phyloP scores from a whole-genome alignment of 2,888 invertebrate genomes.

The Stenolophus ochropezus region DNA sequence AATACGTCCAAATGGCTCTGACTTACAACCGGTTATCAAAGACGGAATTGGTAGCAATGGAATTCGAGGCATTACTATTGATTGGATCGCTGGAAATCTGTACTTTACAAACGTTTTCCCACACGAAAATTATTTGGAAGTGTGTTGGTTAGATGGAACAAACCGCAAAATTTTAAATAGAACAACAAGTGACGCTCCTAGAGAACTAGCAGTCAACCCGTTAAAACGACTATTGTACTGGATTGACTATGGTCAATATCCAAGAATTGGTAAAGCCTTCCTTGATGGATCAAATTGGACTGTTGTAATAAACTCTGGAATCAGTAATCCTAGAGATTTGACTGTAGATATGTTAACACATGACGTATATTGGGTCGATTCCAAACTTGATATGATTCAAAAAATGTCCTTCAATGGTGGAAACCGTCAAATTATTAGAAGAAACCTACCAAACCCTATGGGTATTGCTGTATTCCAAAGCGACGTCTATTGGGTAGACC shows the following conservation, averaged over 20 bases:
- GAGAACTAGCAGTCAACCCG: slow-evolving; percentile 98
- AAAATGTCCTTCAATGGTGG: slow-evolving; percentile 90
- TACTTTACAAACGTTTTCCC: slow-evolving; percentile 98
- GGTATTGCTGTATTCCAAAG: slow-evolving; percentile 91
- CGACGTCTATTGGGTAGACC: slow-evolving; percentile 95
- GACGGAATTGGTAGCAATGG: slow-evolving; percentile 96
- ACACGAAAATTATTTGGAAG: slow-evolving; percentile 97
- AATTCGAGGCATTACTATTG: slow-evolving; percentile 93
- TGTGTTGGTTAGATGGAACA: slow-evolving; percentile 92
- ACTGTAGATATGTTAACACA: slow-evolving; percentile 95
- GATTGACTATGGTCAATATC: slow-evolving; percentile 98
- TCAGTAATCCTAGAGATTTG: slow-evolving; percentile 91
- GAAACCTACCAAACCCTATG: slow-evolving; percentile 94
- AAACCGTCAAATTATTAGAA: slow-evolving; percentile 86
- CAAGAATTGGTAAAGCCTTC: slow-evolving; percentile 91
- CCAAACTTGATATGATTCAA: slow-evolving; percentile 94
- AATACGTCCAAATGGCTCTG: slow-evolving; percentile 92
- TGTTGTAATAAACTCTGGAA: slow-evolving; percentile 91
- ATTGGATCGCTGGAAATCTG: slow-evolving; percentile 97
- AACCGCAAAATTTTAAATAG: slow-evolving; percentile 93
- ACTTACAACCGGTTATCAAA: slow-evolving; percentile 86
- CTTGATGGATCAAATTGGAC: slow-evolving; percentile 92
- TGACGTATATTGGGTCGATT: slow-evolving; percentile 98
- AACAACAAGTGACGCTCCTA: slow-evolving; percentile 93
- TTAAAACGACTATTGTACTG: slow-evolving; percentile 94